Percentiles rank a stretch among this genome's conserved stretches.
Conservation (phyloP, 2,888 invertebrate genomes). For the Troides aeacus region DNA sequence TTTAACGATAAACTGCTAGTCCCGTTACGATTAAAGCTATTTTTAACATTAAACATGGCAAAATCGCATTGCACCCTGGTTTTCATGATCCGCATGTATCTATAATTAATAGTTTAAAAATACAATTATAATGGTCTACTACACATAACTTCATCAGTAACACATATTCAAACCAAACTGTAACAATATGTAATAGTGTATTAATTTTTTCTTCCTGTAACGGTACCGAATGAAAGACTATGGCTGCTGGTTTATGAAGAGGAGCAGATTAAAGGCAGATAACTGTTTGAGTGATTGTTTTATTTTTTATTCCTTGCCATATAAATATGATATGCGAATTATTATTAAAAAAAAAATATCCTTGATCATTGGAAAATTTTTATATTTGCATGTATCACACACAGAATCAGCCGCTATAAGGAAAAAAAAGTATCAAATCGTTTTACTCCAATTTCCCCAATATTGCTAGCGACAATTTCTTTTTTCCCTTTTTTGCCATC, state of each 20-base stretch:
- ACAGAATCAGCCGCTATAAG: no score
- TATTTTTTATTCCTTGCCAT: slow-evolving; percentile 41
- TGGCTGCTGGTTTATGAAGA: slow-evolving; percentile 77
- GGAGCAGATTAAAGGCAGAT: slow-evolving; percentile 78
- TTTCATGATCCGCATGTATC: slow-evolving; percentile 76
- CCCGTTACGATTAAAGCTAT: slow-evolving; percentile 62
- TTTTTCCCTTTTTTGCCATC: no score
- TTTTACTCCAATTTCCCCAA: no score
- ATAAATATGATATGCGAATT: neutral
- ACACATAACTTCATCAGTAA: slow-evolving; percentile 77
- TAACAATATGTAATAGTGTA: slow-evolving; percentile 78
- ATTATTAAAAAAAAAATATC: neutral
- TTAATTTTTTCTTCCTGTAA: slow-evolving; percentile 77
- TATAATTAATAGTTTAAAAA: slow-evolving; percentile 71
- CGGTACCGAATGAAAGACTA: slow-evolving; percentile 77
- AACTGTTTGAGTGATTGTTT: slow-evolving; percentile 77
- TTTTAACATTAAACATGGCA: slow-evolving; percentile 56
- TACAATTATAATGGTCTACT: slow-evolving; percentile 68
- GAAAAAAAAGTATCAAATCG: no score
- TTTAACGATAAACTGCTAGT: slow-evolving; percentile 75
- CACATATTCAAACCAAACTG: slow-evolving; percentile 79
- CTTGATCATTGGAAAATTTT: no score
- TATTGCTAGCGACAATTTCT: no score
- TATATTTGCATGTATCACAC: no score
- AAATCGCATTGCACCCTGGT: slow-evolving; percentile 76